Conservation (phyloP, 1,140 invertebrate genomes). For the Gonatopus flavifemur region DNA sequence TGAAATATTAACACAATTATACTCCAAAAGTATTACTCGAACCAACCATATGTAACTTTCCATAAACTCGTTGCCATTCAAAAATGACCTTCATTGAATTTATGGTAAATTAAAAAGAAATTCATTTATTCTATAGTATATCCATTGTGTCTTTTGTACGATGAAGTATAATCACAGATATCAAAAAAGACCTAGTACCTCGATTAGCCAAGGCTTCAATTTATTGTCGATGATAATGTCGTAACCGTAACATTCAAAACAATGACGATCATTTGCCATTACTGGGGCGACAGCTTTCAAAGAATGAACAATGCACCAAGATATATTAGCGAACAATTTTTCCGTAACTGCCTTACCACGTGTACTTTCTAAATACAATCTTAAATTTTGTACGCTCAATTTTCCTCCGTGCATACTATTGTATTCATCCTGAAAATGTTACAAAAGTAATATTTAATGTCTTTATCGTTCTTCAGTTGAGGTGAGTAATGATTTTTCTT, state of each 20-base stretch:
- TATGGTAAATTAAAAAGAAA: too few species aligned
- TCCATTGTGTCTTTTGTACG: too few species aligned
- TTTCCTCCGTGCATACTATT: conserved; percentile 94
- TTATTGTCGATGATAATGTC: conserved; percentile 87
- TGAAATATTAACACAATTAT: too few species aligned
- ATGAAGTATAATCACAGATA: too few species aligned
- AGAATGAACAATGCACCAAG: conserved; percentile 88
- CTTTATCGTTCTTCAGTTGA: background rate
- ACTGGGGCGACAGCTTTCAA: conserved; percentile 76
- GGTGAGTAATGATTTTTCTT: background rate
- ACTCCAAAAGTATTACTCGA: too few species aligned
- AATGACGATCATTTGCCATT: conserved; percentile 76
- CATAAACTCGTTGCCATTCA: conserved; percentile 4
- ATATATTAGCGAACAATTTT: conserved; percentile 80
- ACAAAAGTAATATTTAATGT: background rate
- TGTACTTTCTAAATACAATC: conserved; percentile 88
- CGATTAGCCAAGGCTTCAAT: conserved; percentile 83
- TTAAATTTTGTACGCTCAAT: conserved; percentile 88
- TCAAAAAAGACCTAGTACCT: conserved; percentile 56
- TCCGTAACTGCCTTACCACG: conserved; percentile 85
- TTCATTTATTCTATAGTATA: too few species aligned
- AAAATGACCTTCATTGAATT: conserved; percentile 21
- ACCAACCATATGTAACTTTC: background rate
- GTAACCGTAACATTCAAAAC: conserved; percentile 84
- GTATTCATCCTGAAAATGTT: conserved; percentile 77